These are phyloP conservation scores for Eumerus sabulonum DNA, from an alignment of 2,888 invertebrate genomes.

Conservation along the genomic window DNA sequence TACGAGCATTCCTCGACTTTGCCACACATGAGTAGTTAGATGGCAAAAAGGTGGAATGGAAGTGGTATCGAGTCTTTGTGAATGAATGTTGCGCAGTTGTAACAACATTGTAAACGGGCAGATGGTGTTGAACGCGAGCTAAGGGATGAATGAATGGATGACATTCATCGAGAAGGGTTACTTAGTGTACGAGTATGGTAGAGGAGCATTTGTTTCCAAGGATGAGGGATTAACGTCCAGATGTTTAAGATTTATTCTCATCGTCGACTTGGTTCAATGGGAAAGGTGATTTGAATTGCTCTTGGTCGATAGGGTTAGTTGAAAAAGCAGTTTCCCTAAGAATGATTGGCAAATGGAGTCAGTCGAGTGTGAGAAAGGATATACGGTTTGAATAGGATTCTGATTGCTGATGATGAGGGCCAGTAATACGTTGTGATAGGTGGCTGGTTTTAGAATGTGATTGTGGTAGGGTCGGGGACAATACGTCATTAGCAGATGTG, in stretches of 20 bases:
- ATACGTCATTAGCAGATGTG: no score
- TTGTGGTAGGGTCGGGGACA: no score
- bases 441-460: no score
- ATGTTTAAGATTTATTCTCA: constrained; percentile 31
- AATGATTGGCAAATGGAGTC: no score
- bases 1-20: constrained; percentile 19
- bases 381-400: no score
- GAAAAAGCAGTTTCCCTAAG: no score
- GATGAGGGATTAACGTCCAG: constrained; percentile 53
- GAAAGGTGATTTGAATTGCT: no score
- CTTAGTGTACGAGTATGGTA: not conserved
- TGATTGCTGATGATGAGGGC: no score
- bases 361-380: no score
- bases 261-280: no score
- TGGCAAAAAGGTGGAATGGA: not conserved
- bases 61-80: constrained; percentile 31
- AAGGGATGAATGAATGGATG: constrained; percentile 61
- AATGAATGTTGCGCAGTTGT: constrained; percentile 67
- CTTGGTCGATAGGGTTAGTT: no score
- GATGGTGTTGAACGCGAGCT: constrained; percentile 22
- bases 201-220: not conserved
- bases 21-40: not conserved
- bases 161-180: constrained; percentile 47
- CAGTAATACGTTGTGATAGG: no score
- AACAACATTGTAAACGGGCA: constrained; percentile 52